Evolutionary conservation across 2,113 vertebrate genomes (phyloP), one percentile per base, ranked within the genome.

Genomic region (Colossoma macropomum): DNA sequence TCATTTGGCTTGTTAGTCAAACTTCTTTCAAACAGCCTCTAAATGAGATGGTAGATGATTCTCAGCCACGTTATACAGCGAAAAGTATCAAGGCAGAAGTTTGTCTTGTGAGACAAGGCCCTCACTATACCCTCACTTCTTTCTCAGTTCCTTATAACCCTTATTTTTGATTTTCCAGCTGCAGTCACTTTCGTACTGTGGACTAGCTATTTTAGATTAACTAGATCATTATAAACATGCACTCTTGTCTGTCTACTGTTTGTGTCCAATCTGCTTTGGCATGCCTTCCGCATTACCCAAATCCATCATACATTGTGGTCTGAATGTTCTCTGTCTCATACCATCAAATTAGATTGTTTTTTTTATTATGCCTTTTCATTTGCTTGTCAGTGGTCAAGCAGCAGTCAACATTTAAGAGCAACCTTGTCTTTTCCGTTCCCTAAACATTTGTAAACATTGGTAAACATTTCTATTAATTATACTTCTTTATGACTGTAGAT

Each of bases 221-320:
- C 12, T 7, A 13, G 48, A 13, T 23, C 23, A 7, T 60, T 60
- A 23, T 60, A 21, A 60, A 63, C 25, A 63, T 15, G 25, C 62
- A 81, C 54, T 45, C 45, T 71, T 32, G 11, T 45, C 28, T 66
- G 63, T 13, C 16, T 32, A 32, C 3, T 30, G 32, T 30, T 0
- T 66, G 63, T 66, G 25, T 1, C 28, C 63, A 84, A 60, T 1
- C 27, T 69, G 62, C 41, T 75, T 81, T 56, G 9, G 25, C 32
- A 77, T 74, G 52, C 28, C 56, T 25, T 73, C 15, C 82, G 48
- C 52, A 13, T 72, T 63, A 23, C 38, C 3, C 23, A 77, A 77
- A 23, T 23, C 3, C 8, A 60, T 23, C 30, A 65, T 32, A 19
- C 19, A 23, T 17, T 28, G 21, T n/a, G 0, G 10, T 23, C 23